Base-by-base conservation (phyloP, 2,888 invertebrate genomes). In the Gymnosoma rotundatum region DNA sequence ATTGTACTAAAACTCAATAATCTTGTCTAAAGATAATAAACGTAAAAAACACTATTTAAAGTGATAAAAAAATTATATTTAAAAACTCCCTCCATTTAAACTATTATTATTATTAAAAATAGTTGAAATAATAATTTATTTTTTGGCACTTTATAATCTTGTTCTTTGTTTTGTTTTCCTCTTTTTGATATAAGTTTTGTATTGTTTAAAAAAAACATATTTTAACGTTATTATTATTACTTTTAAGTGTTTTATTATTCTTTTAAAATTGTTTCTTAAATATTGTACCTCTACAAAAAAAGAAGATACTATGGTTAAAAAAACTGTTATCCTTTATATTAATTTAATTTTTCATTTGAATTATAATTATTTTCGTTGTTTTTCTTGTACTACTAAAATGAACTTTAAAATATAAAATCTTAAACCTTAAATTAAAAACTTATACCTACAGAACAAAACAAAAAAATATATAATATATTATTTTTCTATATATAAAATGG, bases 381-480 rank as follows among this genome's bases (percentile, higher is more conserved):
- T 3, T 61, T 63, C 21, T 74, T 78, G 70, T 50, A 64, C 42
- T 45, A 50, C 25, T 25, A 67, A 78, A 74, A 25, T 63, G 56
- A 74, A 78, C 69, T 64, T 69, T 83, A 60, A 25, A 25, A 80
- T 64, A 66, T 64, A 32, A 70, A 63, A 64, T 38, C 75, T 25
- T 70, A 78, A 25, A 78, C 50, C 64, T 58, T 14, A 16, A 58
- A 79, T 50, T 42, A 58, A 21, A 18, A 52, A 69, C 69, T 78
- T 87, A 87, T 81, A 89, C 88, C 88, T 88, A 87, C 87, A 88
- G 88, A 64, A 89, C 8, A 67, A 58, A 87, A 85, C 85, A 87
- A 63, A 58, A 61, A 67, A 9, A 54, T 54, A 69, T 48, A 84
- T 64, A 73, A 25, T 25, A 25, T 88, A 88, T 87, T 86, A 25